These are phyloP conservation scores for Bugulina stolonifera DNA, from an alignment of 2,888 invertebrate genomes.

Conservation along the genomic window DNA sequence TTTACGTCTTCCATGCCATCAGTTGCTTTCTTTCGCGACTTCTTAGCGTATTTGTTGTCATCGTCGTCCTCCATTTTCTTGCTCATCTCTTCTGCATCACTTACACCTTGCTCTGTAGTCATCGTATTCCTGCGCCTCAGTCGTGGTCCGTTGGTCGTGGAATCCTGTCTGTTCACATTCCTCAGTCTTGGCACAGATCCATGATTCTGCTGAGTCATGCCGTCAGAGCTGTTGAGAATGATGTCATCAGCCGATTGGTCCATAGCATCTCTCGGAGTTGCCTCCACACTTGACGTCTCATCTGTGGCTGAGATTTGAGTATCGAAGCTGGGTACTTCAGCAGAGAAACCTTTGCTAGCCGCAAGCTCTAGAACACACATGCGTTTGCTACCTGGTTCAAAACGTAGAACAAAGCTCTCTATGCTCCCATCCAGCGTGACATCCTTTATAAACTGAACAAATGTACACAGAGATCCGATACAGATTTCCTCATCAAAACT, in stretches of 20 bases:
- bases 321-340: neutral
- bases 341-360: neutral
- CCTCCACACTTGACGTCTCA: conserved; percentile 10
- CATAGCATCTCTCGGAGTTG: neutral
- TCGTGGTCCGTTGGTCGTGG: neutral
- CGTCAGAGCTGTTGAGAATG: neutral
- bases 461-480: conserved; percentile 16
- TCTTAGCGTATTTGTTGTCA: neutral
- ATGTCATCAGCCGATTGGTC: neutral
- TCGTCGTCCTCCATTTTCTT: neutral
- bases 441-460: conserved; percentile 21
- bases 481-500: conserved; percentile 7
- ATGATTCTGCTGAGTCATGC: neutral
- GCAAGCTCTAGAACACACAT: neutral
- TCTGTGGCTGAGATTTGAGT: conserved; percentile 11
- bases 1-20: conserved; percentile 16
- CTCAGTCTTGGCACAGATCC: neutral
- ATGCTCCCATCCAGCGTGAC: neutral
- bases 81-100: neutral
- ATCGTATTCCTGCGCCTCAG: neutral
- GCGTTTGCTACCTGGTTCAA: conserved; percentile 18
- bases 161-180: conserved; percentile 10
- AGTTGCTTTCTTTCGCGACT: neutral
- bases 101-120: neutral
- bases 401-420: neutral